These are phyloP conservation scores for Oreochromis grahami DNA, from an alignment of 2,797 vertebrate genomes.

Conservation along the genomic window DNA sequence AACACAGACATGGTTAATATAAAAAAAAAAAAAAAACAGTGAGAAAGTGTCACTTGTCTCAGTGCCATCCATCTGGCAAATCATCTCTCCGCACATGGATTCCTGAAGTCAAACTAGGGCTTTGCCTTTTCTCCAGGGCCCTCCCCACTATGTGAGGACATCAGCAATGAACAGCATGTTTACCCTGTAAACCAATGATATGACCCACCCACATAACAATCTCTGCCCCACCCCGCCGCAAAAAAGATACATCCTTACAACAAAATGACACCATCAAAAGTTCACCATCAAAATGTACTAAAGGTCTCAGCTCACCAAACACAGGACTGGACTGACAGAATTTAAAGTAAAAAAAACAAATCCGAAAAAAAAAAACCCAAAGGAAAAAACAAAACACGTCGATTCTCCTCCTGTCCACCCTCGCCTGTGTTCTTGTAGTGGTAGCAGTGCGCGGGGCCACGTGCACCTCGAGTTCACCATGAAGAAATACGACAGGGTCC, in stretches of 20 bases:
- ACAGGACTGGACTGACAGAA: slow-evolving; percentile 65
- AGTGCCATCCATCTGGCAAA: slow-evolving; percentile 55
- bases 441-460: slow-evolving; percentile 39
- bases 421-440: slow-evolving; percentile 35
- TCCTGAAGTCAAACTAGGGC: slow-evolving; percentile 36
- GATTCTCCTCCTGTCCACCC: slow-evolving; percentile 22
- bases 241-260: slow-evolving; percentile 64
- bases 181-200: slow-evolving; percentile 83
- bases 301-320: slow-evolving; percentile 67
- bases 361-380: slow-evolving; percentile 1
- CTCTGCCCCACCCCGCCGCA: background rate
- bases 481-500: slow-evolving; percentile 2
- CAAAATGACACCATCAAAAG: slow-evolving; percentile 66
- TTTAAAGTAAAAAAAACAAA: slow-evolving; percentile 34
- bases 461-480: slow-evolving; percentile 28
- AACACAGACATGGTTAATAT: slow-evolving; percentile 75
- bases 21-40: slow-evolving; percentile 62
- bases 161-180: slow-evolving; percentile 64
- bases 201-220: slow-evolving; percentile 59
- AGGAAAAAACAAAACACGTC: slow-evolving; percentile 7
- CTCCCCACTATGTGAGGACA: slow-evolving; percentile 50
- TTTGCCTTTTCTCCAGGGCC: slow-evolving; percentile 17
- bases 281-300: slow-evolving; percentile 66
- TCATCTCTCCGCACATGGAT: slow-evolving; percentile 6
- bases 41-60: slow-evolving; percentile 69